A percentile compares a stretch with the other conserved stretches of the same genome.
Conservation (phyloP, 2,888 invertebrate species). For the Marasmarcha lunaedactyla region DNA sequence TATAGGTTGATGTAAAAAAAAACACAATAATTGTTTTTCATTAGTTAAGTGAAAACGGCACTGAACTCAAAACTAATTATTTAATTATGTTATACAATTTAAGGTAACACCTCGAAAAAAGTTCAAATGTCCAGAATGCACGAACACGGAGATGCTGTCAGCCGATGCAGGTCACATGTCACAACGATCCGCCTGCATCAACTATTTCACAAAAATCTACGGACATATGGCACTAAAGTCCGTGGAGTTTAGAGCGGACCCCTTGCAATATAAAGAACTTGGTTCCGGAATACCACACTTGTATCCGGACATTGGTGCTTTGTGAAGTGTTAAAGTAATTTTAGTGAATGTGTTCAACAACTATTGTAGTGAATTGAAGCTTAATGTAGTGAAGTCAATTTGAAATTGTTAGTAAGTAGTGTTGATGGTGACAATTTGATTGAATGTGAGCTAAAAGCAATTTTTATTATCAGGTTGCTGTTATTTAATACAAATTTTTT, state of each 20-base stretch:
- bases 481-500: too few relatives aligned
- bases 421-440: too few relatives aligned
- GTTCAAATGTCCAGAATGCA: slow-evolving; percentile 96
- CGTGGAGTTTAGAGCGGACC: slow-evolving; percentile 95
- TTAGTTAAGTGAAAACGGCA: too few relatives aligned
- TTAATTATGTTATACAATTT: too few relatives aligned
- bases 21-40: too few relatives aligned
- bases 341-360: neutral
- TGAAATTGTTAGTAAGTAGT: too few relatives aligned
- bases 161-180: slow-evolving; percentile 94
- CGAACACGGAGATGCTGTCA: slow-evolving; percentile 93
- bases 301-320: slow-evolving; percentile 88
- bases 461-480: too few relatives aligned
- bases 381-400: too few relatives aligned
- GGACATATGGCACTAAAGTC: slow-evolving; percentile 88
- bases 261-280: slow-evolving; percentile 89
- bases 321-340: slow-evolving; percentile 63
- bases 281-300: slow-evolving; percentile 88
- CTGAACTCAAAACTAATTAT: too few relatives aligned
- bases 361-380: too few relatives aligned
- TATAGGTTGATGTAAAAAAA: too few relatives aligned
- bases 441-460: too few relatives aligned
- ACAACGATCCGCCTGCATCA: slow-evolving; percentile 91
- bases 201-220: slow-evolving; percentile 81
- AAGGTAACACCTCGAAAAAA: slow-evolving; percentile 95